Evolutionary conservation across 2,797 vertebrate species (phyloP).

Genomic region (Steatocranus sp.): DNA sequence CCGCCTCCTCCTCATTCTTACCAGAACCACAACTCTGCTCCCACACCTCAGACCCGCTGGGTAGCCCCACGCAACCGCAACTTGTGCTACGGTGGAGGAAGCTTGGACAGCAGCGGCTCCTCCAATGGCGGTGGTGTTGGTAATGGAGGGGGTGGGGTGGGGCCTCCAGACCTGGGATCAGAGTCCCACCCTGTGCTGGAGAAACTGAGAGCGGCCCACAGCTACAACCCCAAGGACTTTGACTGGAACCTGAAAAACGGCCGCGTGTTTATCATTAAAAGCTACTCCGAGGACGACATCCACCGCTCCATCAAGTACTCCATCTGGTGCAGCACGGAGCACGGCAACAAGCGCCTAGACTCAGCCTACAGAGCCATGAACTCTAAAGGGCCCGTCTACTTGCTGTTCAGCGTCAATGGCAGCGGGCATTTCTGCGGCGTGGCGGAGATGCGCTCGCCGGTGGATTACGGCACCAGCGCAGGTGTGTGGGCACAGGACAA

Average conservation of each 20-base stretch:
- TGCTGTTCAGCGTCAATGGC: slow-evolving; percentile 97
- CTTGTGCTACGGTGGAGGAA: slow-evolving; percentile 72
- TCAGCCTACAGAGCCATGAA: slow-evolving; percentile 87
- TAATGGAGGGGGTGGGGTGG: slow-evolving; percentile 57
- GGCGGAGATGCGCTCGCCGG: slow-evolving; percentile 96
- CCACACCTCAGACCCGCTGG: slow-evolving; percentile 89
- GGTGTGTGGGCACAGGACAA: slow-evolving; percentile 99
- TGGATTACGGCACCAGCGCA: slow-evolving; percentile 97
- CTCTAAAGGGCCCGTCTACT: slow-evolving; percentile 90
- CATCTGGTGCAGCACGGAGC: slow-evolving; percentile 98
- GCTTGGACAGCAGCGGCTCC: slow-evolving; percentile 70
- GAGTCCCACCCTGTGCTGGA: slow-evolving; percentile 93
- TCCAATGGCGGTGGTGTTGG: slow-evolving; percentile 65
- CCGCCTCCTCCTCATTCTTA: slow-evolving; percentile 81
- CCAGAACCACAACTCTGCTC: slow-evolving; percentile 84
- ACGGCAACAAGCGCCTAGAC: slow-evolving; percentile 96
- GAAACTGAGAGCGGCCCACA: slow-evolving; percentile 92
- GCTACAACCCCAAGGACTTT: slow-evolving; percentile 97
- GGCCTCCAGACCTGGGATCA: slow-evolving; percentile 34
- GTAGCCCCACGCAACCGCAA: slow-evolving; percentile 92
- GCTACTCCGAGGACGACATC: slow-evolving; percentile 97
- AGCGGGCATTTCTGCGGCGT: slow-evolving; percentile 98
- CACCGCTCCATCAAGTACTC: slow-evolving; percentile 98
- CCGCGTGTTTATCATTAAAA: slow-evolving; percentile 97
- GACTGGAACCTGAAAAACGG: slow-evolving; percentile 96